A percentile compares a stretch with the other conserved stretches of the same genome.
Conservation (phyloP, 2,888 invertebrate genomes). For the Pinctada fucata region DNA sequence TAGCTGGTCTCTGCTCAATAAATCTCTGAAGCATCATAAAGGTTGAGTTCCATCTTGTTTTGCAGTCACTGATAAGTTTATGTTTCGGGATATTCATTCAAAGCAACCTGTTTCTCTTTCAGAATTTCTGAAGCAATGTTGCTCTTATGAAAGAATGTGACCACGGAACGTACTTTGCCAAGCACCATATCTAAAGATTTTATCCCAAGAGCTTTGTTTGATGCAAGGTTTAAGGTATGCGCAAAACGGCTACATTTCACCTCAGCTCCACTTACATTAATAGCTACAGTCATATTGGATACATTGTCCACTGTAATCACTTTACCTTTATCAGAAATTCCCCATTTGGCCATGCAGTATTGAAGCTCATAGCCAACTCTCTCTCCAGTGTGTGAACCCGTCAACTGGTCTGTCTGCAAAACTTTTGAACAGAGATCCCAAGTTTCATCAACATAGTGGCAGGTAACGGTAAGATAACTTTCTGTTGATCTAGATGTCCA, state of each 20-base stretch:
- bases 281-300: slow-evolving; percentile 13
- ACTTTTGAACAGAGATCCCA: slow-evolving; percentile 13
- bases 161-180: slow-evolving; percentile 25
- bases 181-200: slow-evolving; percentile 18
- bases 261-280: background rate
- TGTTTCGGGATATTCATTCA: slow-evolving; percentile 1
- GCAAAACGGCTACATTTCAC: slow-evolving; percentile 6
- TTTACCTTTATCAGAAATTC: slow-evolving; percentile 2
- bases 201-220: slow-evolving; percentile 12
- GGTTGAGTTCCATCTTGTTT: slow-evolving; percentile 11
- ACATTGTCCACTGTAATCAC: slow-evolving; percentile 14
- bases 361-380: background rate
- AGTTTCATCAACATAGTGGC: slow-evolving; percentile 10
- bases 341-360: slow-evolving; percentile 9
- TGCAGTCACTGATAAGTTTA: slow-evolving; percentile 18
- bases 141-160: slow-evolving; percentile 7
- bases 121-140: slow-evolving; percentile 13
- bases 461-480: slow-evolving; percentile 11
- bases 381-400: background rate
- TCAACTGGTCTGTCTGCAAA: slow-evolving; percentile 11
- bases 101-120: slow-evolving; percentile 7
- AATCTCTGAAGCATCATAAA: slow-evolving; percentile 14
- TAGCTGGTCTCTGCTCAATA: slow-evolving; percentile 4
- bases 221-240: slow-evolving; percentile 17
- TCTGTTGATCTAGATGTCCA: slow-evolving; percentile 15